phyloP scores from a whole-genome alignment of 1,140 invertebrate species.

The Hycleus phaleratus region DNA sequence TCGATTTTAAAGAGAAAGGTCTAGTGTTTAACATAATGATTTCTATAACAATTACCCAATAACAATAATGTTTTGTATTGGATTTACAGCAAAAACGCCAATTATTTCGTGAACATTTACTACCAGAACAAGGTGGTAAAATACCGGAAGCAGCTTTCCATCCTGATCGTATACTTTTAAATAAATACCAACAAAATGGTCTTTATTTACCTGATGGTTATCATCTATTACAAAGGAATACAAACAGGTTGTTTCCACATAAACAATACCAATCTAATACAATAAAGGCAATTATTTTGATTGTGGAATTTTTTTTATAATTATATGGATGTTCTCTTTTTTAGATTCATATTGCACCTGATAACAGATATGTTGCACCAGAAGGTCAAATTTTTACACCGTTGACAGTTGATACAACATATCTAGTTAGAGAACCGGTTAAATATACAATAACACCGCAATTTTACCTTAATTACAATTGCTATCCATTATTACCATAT shows the following conservation, averaged over 20 bases:
- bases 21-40: no score
- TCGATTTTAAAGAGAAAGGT: no score
- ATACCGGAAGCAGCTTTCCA: conserved; percentile 58
- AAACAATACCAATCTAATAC: conserved; percentile 19
- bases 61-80: background rate
- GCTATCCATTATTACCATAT: conserved; percentile 6
- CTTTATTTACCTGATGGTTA: conserved; percentile 54
- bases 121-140: conserved; percentile 54
- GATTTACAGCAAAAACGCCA: conserved; percentile 47
- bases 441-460: background rate
- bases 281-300: conserved; percentile 36
- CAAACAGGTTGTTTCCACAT: conserved; percentile 26
- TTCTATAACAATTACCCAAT: background rate
- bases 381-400: conserved; percentile 35
- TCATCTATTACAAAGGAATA: conserved; percentile 44
- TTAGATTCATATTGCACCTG: conserved; percentile 4
- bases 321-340: background rate
- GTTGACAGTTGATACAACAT: conserved; percentile 43
- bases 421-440: conserved; percentile 38
- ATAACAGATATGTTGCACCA: conserved; percentile 40
- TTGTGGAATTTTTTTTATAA: no score
- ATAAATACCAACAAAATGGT: conserved; percentile 56
- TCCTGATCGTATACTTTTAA: conserved; percentile 51
- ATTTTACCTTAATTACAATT: background rate
- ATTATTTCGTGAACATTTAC: conserved; percentile 56